A percentile compares a stretch with the other conserved stretches of the same genome.
Conservation (phyloP, 2,797 vertebrate genomes). For the Rachycentron canadum region DNA sequence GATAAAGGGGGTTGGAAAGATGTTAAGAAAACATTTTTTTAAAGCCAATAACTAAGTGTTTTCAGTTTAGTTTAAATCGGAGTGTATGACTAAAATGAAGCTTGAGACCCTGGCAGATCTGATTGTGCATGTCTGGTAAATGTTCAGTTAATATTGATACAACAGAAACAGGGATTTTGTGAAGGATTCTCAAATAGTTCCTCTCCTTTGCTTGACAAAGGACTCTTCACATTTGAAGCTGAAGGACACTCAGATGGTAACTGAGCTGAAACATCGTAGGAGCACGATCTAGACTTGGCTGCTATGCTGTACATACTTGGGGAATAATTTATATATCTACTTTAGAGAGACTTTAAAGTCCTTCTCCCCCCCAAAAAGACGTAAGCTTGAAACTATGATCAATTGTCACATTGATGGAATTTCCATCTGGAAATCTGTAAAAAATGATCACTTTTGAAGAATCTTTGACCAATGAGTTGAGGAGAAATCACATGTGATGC, state of each 20-base stretch:
- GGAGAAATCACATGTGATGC: neutral
- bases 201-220: slow-evolving; percentile 5
- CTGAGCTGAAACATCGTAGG: neutral
- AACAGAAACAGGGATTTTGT: slow-evolving; percentile 17
- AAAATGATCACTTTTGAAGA: no score
- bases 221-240: neutral
- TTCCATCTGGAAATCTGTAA: no score
- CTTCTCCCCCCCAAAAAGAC: no score
- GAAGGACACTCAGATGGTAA: neutral
- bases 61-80: slow-evolving; percentile 15
- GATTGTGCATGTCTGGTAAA: slow-evolving; percentile 24
- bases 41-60: neutral
- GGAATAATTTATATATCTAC: neutral
- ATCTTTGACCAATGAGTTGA: no score
- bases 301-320: neutral
- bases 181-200: slow-evolving; percentile 30
- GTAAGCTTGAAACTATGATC: no score
- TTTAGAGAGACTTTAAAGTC: no score
- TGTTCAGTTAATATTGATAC: slow-evolving; percentile 39
- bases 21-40: slow-evolving; percentile 19
- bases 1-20: neutral
- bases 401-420: no score
- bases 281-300: slow-evolving; percentile 6
- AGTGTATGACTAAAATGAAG: slow-evolving; percentile 16
- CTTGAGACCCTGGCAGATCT: slow-evolving; percentile 3